Evolutionary conservation across 2,113 vertebrate species (phyloP).

Genomic region (Thunnus maccoyii): DNA sequence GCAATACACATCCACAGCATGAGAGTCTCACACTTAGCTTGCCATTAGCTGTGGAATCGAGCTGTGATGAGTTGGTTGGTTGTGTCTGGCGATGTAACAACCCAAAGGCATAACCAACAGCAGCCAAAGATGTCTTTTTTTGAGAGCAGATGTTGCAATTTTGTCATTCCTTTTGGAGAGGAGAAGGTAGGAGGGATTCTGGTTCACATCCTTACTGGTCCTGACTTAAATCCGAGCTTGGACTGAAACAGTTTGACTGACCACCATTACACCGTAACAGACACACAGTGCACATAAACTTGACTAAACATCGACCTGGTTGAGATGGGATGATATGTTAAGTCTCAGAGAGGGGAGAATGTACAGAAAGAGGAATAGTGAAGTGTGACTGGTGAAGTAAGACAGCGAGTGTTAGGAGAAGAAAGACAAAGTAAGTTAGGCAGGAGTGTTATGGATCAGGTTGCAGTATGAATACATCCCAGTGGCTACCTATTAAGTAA

Average conservation of each 20-base stretch:
- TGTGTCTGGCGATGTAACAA: constrained; percentile 39
- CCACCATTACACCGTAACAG: neutral
- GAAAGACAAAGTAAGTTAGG: constrained; percentile 62
- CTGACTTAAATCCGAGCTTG: constrained; percentile 37
- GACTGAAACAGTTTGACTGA: constrained; percentile 18
- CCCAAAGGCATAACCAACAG: constrained; percentile 45
- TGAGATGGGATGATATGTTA: constrained; percentile 25
- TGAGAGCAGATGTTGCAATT: constrained; percentile 55
- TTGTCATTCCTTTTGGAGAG: constrained; percentile 53
- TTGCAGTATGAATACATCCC: constrained; percentile 53
- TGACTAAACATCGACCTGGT: constrained; percentile 39
- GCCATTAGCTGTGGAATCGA: constrained; percentile 72
- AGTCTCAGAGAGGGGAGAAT: constrained; percentile 30
- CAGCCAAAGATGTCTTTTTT: constrained; percentile 76
- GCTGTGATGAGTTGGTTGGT: constrained; percentile 68
- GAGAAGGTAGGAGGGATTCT: constrained; percentile 31
- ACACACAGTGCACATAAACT: constrained; percentile 19
- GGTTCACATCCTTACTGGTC: constrained; percentile 35
- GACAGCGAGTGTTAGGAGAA: constrained; percentile 2
- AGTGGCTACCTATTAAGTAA: constrained; percentile 45
- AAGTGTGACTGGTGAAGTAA: constrained; percentile 2
- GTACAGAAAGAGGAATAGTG: constrained; percentile 42
- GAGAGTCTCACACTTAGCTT: constrained; percentile 54
- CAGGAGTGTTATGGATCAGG: constrained; percentile 25
- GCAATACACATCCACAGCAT: constrained; percentile 80